These are phyloP conservation scores for Drosophila aff. DNA, from an alignment of 1,140 invertebrate genomes.

Conservation along the genomic window DNA sequence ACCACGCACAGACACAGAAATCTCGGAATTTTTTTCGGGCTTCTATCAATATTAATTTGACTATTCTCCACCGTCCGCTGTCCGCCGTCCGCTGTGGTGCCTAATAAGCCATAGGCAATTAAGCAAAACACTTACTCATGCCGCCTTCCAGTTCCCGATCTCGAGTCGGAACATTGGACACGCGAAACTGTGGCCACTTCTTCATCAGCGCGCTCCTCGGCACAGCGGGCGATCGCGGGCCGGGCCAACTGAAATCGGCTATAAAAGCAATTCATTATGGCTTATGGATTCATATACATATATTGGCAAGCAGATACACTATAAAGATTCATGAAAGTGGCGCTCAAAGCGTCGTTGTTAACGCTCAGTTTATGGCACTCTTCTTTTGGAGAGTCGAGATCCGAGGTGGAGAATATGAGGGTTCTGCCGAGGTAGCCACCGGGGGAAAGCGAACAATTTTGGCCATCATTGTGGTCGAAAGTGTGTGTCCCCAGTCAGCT, in stretches of 20 bases:
- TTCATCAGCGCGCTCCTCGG: constrained; percentile 65
- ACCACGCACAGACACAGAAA: constrained; percentile 61
- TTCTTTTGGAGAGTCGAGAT: neutral
- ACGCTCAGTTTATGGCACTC: constrained; percentile 57
- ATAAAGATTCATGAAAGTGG: constrained; percentile 21
- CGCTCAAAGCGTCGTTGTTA: constrained; percentile 47
- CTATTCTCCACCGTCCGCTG: constrained; percentile 60
- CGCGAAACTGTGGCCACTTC: constrained; percentile 56
- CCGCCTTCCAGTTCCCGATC: constrained; percentile 50
- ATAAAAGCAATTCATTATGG: constrained; percentile 78
- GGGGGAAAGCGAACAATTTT: constrained; percentile 20
- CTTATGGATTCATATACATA: constrained; percentile 59
- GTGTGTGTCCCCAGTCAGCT: constrained; percentile 54
- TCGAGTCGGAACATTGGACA: constrained; percentile 57
- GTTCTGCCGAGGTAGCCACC: constrained; percentile 58
- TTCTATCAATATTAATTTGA: constrained; percentile 80
- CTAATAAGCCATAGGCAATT: constrained; percentile 84
- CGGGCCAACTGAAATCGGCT: constrained; percentile 40
- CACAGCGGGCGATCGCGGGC: constrained; percentile 63
- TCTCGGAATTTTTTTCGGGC: constrained; percentile 42
- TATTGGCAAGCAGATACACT: constrained; percentile 26
- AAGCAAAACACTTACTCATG: constrained; percentile 84
- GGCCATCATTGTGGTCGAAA: constrained; percentile 27
- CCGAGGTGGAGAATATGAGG: constrained; percentile 39
- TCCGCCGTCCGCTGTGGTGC: constrained; percentile 46